Evolutionary conservation across 2,888 invertebrate genomes (phyloP).

Genomic region (Dicranocentrus wangi): DNA sequence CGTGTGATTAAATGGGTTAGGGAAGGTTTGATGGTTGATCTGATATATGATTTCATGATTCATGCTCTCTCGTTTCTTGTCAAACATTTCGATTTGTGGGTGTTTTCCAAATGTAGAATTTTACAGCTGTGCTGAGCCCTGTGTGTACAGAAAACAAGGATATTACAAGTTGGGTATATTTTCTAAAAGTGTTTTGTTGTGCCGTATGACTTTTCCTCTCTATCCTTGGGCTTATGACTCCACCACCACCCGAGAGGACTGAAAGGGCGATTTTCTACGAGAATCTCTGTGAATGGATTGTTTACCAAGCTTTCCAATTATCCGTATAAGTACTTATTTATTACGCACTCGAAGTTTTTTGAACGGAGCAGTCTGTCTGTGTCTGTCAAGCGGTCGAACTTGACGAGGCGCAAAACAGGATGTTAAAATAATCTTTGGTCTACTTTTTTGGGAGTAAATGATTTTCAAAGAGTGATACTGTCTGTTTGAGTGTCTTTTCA

Average conservation of each 20-base stretch:
- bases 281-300: too few species aligned
- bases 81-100: constrained; percentile 5
- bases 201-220: background rate
- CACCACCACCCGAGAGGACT: too few species aligned
- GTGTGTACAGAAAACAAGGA: background rate
- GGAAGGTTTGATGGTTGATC: background rate
- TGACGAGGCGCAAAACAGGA: constrained; percentile 2
- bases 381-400: background rate
- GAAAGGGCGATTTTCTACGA: too few species aligned
- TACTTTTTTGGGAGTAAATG: constrained; percentile 15
- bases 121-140: background rate
- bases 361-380: too few species aligned
- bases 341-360: too few species aligned
- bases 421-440: constrained; percentile 13
- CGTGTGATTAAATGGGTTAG: background rate
- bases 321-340: too few species aligned
- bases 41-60: constrained; percentile 13
- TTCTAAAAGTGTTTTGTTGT: too few species aligned
- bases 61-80: background rate
- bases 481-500: constrained; percentile 21
- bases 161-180: too few species aligned
- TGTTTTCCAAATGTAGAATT: constrained; percentile 13
- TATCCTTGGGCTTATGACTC: too few species aligned
- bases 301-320: too few species aligned
- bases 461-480: constrained; percentile 7